Conservation (phyloP, 2,797 vertebrate species). For the Balearica regulorum region DNA sequence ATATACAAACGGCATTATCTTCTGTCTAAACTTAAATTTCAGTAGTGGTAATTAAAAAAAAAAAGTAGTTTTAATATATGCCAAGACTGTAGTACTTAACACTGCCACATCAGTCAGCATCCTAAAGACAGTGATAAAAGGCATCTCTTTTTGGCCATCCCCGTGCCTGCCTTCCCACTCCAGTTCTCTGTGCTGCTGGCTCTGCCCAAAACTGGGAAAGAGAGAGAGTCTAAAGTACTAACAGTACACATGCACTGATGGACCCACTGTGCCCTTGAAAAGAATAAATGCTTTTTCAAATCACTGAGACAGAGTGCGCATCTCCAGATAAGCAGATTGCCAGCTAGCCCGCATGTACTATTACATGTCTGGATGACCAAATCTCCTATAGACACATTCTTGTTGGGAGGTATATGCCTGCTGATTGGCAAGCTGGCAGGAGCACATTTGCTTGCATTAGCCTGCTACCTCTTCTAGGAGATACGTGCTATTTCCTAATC, state of each 20-base stretch:
- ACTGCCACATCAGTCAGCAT: neutral
- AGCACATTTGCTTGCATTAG: neutral
- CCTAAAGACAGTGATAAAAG: neutral
- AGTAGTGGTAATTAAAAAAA: neutral
- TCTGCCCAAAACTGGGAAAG: neutral
- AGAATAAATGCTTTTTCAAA: neutral
- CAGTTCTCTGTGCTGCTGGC: neutral
- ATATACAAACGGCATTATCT: neutral
- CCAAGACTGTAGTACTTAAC: neutral
- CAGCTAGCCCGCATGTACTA: neutral
- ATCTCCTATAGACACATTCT: neutral
- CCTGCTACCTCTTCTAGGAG: neutral
- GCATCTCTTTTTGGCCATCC: neutral
- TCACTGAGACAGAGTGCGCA: fast-evolving
- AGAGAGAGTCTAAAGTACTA: neutral
- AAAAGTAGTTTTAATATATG: neutral
- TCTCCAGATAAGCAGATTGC: neutral
- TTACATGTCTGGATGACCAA: neutral
- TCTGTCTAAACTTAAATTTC: neutral
- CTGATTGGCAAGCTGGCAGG: neutral
- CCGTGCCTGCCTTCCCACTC: neutral
- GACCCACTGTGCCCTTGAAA: neutral
- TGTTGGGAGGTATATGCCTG: neutral
- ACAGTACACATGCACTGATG: neutral
- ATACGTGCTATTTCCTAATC: neutral